phyloP scores from a whole-genome alignment of 53 echinoderm and acorn worm species.

The Stichopus horrens region DNA sequence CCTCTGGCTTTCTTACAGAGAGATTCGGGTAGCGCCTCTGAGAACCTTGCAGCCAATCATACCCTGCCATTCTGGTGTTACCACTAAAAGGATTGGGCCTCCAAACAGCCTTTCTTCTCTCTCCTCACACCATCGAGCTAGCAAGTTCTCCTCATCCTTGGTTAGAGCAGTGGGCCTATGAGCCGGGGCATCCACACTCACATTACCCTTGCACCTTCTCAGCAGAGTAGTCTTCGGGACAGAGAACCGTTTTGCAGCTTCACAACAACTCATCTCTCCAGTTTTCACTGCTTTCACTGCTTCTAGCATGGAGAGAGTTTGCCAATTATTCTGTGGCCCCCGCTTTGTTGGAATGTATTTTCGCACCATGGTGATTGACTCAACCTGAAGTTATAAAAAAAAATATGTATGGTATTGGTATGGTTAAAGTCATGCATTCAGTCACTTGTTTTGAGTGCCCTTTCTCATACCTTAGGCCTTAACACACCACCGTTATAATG shows the following conservation, averaged over 20 bases:
- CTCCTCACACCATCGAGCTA: constrained; percentile 53
- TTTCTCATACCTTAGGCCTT: no score
- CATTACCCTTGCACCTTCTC: constrained; percentile 48
- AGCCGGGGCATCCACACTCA: constrained; percentile 44
- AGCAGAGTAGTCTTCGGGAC: constrained; percentile 52
- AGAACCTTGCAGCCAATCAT: constrained; percentile 56
- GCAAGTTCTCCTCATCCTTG: constrained; percentile 47
- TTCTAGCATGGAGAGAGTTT: neutral
- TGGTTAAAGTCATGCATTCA: neutral
- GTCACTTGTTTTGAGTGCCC: neutral
- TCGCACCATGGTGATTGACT: constrained; percentile 27
- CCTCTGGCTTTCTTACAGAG: constrained; percentile 57
- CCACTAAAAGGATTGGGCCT: constrained; percentile 50
- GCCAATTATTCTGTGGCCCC: constrained; percentile 10
- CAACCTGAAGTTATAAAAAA: neutral
- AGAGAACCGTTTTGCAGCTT: constrained; percentile 48
- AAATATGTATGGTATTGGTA: neutral
- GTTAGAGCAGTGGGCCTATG: constrained; percentile 48
- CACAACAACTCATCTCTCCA: constrained; percentile 39
- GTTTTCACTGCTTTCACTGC: constrained; percentile 35
- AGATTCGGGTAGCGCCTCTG: constrained; percentile 46
- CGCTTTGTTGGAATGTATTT: neutral
- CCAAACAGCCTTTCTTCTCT: constrained; percentile 56
- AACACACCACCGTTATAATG: no score
- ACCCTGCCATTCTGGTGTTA: constrained; percentile 49